These are phyloP conservation scores for Neomorphus geoffroyi DNA, from an alignment of 2,797 vertebrate species.

Conservation along the genomic window DNA sequence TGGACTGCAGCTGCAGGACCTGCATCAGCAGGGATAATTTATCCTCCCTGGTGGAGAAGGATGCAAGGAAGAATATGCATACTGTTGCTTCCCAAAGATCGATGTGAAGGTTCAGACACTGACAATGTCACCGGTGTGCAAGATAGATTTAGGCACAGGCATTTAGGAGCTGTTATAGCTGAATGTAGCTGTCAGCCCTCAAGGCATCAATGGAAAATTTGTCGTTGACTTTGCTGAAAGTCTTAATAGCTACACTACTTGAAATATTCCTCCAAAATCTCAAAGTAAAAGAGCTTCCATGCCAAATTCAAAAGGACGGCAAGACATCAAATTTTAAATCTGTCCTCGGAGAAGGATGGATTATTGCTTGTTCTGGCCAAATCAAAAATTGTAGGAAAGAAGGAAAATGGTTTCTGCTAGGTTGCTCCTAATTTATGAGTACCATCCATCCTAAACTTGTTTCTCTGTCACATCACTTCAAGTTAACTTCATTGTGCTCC, in stretches of 20 bases:
- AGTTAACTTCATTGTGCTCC: neutral
- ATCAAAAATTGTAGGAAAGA: neutral
- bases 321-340: neutral
- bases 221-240: neutral
- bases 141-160: neutral
- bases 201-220: neutral
- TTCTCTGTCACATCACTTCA: neutral
- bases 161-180: neutral
- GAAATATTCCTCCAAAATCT: neutral
- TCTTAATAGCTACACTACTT: neutral
- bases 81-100: neutral
- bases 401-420: neutral
- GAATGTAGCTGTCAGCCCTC: neutral
- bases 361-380: neutral
- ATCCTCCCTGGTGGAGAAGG: neutral
- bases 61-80: neutral
- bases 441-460: neutral
- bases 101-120: neutral
- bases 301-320: neutral
- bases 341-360: neutral
- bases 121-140: fast-evolving
- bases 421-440: neutral
- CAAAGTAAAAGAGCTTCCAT: neutral
- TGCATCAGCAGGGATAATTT: neutral
- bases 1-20: neutral